Evolutionary conservation across 2,888 invertebrate species (phyloP).

Genomic region (Ypsolopha sequella): DNA sequence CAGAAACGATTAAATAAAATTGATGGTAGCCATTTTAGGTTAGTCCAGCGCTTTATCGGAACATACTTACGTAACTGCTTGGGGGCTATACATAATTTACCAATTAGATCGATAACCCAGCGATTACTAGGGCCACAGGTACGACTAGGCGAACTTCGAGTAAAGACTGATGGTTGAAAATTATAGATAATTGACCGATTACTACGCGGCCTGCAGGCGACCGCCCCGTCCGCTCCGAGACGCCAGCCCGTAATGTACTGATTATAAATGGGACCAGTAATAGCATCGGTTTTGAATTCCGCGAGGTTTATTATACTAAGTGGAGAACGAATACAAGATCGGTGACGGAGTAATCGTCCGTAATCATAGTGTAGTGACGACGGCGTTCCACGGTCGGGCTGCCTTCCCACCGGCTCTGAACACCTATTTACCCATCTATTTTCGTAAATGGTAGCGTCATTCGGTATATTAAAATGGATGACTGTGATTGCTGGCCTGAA

Average conservation of each 20-base stretch:
- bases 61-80: slow-evolving; percentile 11
- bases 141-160: slow-evolving; percentile 28
- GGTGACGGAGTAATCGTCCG: slow-evolving; percentile 61
- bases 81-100: slow-evolving; percentile 40
- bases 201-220: slow-evolving; percentile 39
- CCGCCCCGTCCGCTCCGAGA: slow-evolving; percentile 16
- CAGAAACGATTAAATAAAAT: too few relatives aligned
- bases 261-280: slow-evolving; percentile 65
- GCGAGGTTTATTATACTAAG: slow-evolving; percentile 67
- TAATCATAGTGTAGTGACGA: slow-evolving; percentile 44
- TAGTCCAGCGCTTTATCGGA: neutral
- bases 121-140: slow-evolving; percentile 45
- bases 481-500: slow-evolving; percentile 14
- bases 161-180: slow-evolving; percentile 67
- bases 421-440: slow-evolving; percentile 10
- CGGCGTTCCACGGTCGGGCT: slow-evolving; percentile 17
- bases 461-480: slow-evolving; percentile 9
- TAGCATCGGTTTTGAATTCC: slow-evolving; percentile 63
- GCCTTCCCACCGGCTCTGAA: slow-evolving; percentile 19
- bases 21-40: too few relatives aligned
- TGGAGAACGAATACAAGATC: slow-evolving; percentile 55
- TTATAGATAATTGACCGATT: slow-evolving; percentile 68
- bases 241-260: slow-evolving; percentile 43
- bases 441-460: slow-evolving; percentile 29
- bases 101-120: slow-evolving; percentile 58